Percentiles rank a stretch among this genome's conserved stretches.
Conservation (phyloP, 2,888 invertebrate species). For the Meghimatium bilineatum region DNA sequence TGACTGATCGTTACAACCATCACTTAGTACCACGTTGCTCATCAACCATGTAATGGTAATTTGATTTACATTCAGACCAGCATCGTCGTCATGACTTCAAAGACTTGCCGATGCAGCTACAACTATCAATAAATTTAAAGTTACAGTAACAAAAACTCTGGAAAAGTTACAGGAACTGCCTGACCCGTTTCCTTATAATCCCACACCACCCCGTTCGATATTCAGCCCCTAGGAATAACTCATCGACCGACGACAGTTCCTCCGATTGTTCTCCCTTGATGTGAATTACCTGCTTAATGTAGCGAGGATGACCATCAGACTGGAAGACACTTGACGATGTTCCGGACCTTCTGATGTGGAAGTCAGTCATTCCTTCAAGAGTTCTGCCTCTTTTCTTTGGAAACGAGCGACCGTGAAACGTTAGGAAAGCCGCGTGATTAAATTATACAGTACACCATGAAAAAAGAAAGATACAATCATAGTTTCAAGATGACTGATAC, state of each 20-base stretch:
- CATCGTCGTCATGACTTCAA: neutral
- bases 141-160: too few species aligned
- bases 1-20: neutral
- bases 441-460: too few species aligned
- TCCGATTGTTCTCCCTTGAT: neutral
- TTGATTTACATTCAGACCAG: neutral
- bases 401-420: too few species aligned
- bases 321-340: constrained; percentile 1
- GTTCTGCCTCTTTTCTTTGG: neutral
- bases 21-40: neutral
- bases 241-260: neutral
- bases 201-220: neutral
- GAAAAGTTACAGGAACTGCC: too few species aligned
- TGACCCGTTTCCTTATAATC: neutral
- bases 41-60: neutral
- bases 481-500: too few species aligned
- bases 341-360: constrained; percentile 3
- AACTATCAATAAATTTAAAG: too few species aligned
- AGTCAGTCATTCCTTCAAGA: neutral
- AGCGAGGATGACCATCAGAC: constrained; percentile 7
- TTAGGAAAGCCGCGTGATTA: too few species aligned
- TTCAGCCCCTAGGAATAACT: neutral
- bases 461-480: too few species aligned
- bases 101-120: too few species aligned
- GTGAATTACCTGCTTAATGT: neutral